Evolutionary conservation across 2,797 vertebrate species (phyloP).

Genomic region (Sebastes umbrosus): DNA sequence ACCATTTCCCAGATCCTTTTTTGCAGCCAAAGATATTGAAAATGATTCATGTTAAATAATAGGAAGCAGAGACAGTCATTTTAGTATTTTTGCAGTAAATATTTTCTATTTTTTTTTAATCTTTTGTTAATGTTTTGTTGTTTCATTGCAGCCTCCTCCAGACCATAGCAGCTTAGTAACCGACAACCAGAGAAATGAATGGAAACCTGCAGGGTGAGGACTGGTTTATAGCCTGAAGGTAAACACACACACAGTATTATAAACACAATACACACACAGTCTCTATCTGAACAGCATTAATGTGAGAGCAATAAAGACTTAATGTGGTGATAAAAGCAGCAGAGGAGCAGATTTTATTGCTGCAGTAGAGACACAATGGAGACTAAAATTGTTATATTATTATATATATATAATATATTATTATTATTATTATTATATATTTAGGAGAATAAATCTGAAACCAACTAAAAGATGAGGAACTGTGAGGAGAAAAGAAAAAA

Average conservation of each 20-base stretch:
- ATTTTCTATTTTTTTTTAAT: not conserved
- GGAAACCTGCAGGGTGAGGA: not conserved
- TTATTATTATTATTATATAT: too few relatives aligned
- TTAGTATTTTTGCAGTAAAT: not conserved
- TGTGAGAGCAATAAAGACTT: not conserved
- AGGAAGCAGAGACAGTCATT: not conserved
- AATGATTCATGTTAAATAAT: not conserved
- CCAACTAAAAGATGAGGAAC: too few relatives aligned
- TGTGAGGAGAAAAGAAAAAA: too few relatives aligned
- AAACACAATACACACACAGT: not conserved
- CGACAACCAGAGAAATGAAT: not conserved
- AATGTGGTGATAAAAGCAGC: conserved; percentile 18
- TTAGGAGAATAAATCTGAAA: too few relatives aligned
- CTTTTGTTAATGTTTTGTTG: not conserved
- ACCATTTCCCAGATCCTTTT: too few relatives aligned
- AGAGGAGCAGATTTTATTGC: not conserved
- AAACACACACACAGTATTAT: not conserved
- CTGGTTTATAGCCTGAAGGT: not conserved
- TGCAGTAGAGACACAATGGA: not conserved
- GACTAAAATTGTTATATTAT: not conserved
- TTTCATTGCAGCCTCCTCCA: not conserved
- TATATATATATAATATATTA: too few relatives aligned
- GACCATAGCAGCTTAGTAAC: not conserved
- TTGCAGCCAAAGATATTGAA: not conserved
- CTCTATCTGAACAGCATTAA: not conserved